phyloP scores from a whole-genome alignment of 2,113 vertebrate species.

The Sterrhoptilus dennistouni region DNA sequence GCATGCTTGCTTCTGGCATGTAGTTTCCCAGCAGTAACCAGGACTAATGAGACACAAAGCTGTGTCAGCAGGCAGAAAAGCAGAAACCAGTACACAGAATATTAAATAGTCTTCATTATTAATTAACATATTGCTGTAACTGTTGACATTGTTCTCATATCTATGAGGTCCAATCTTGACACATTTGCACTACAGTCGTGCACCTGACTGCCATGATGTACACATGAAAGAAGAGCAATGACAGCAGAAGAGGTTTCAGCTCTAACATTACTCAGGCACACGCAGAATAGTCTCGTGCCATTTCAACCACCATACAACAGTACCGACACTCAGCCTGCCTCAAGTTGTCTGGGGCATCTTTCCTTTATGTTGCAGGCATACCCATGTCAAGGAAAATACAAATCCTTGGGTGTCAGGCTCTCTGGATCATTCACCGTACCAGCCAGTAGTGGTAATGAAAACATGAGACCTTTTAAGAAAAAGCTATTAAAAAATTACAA shows the following conservation, averaged over 20 bases:
- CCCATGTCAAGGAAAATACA: accelerated
- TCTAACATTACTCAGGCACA: neutral
- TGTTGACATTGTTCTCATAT: neutral
- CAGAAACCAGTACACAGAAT: neutral
- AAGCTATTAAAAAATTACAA: neutral
- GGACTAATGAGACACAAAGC: neutral
- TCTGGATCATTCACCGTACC: neutral
- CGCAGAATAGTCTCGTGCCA: neutral
- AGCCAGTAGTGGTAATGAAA: neutral
- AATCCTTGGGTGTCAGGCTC: neutral
- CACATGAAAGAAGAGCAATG: neutral
- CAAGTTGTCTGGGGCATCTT: neutral
- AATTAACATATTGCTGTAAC: neutral
- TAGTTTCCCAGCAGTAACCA: neutral
- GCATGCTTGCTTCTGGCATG: neutral
- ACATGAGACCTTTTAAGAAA: neutral
- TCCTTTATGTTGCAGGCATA: neutral
- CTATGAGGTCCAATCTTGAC: neutral
- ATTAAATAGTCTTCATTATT: neutral
- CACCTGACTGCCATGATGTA: neutral
- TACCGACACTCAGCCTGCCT: neutral
- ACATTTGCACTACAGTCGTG: neutral
- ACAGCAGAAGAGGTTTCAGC: neutral
- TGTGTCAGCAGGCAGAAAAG: neutral
- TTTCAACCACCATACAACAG: neutral